Conservation (phyloP, 2,888 invertebrate species). For the Zootermopsis nevadensis region DNA sequence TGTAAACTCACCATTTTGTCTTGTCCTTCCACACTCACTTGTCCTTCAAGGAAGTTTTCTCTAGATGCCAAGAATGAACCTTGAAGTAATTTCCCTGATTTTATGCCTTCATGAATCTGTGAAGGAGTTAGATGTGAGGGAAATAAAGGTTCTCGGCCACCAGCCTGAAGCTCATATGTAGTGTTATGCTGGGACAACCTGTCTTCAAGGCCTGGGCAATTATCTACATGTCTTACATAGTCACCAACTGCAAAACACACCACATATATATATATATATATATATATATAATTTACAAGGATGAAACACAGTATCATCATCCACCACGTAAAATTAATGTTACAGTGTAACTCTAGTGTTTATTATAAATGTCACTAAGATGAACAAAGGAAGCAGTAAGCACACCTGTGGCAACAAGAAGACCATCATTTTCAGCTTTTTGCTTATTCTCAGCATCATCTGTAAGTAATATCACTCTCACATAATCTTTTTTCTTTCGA, state of each 20-base stretch:
- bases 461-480: slow-evolving; percentile 81
- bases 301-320: too few species aligned
- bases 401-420: slow-evolving; percentile 59
- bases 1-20: slow-evolving; percentile 76
- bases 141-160: slow-evolving; percentile 74
- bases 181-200: slow-evolving; percentile 70
- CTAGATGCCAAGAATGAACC: slow-evolving; percentile 88
- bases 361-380: too few species aligned
- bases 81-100: slow-evolving; percentile 77
- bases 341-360: too few species aligned
- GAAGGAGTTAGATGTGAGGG: slow-evolving; percentile 86
- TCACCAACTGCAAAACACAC: slow-evolving; percentile 71
- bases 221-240: slow-evolving; percentile 80
- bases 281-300: too few species aligned
- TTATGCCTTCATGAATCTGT: slow-evolving; percentile 83
- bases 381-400: too few species aligned
- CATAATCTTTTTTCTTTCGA: slow-evolving; percentile 57
- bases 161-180: slow-evolving; percentile 41
- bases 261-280: too few species aligned
- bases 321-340: too few species aligned
- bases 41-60: slow-evolving; percentile 95
- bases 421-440: slow-evolving; percentile 76
- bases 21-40: slow-evolving; percentile 81
- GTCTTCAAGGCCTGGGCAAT: slow-evolving; percentile 78
- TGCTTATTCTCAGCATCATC: slow-evolving; percentile 85